Evolutionary conservation across 1,140 invertebrate species (phyloP).

Genomic region (Pteromalus puparum): DNA sequence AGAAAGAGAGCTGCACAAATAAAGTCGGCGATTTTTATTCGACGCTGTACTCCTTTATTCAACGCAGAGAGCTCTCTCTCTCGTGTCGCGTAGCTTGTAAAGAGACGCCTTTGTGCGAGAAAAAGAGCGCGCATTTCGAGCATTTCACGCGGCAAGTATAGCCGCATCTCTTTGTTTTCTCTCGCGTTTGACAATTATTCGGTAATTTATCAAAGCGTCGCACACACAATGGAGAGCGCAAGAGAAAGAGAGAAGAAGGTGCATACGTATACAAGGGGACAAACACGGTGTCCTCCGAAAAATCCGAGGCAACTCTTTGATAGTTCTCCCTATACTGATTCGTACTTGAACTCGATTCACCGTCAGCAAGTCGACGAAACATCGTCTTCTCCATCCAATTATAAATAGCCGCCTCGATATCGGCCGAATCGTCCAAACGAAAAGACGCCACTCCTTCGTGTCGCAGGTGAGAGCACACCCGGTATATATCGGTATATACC

Average conservation of each 20-base stretch:
- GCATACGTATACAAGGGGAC: neutral
- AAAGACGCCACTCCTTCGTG: too few species aligned
- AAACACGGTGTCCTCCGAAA: constrained; percentile 36
- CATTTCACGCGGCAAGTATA: constrained; percentile 5
- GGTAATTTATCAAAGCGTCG: constrained; percentile 75
- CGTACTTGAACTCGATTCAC: too few species aligned
- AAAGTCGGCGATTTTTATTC: constrained; percentile 46
- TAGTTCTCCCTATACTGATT: too few species aligned
- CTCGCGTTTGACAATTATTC: constrained; percentile 75
- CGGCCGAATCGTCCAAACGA: too few species aligned
- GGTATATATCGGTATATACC: constrained; percentile 54
- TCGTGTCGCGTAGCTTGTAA: constrained; percentile 23
- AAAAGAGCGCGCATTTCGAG: neutral
- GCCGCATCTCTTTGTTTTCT: constrained; percentile 62
- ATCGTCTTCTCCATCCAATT: neutral
- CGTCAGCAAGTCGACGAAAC: too few species aligned
- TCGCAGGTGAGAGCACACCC: constrained; percentile 58
- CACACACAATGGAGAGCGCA: constrained; percentile 69
- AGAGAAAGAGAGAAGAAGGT: neutral
- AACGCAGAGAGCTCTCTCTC: neutral
- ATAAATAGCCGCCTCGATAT: neutral
- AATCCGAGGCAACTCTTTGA: too few species aligned
- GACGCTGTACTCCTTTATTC: constrained; percentile 13
- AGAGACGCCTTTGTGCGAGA: constrained; percentile 19
- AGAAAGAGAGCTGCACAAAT: neutral